Evolutionary conservation across 2,113 vertebrate species (phyloP).

Genomic region (Poeciliopsis prolifica): DNA sequence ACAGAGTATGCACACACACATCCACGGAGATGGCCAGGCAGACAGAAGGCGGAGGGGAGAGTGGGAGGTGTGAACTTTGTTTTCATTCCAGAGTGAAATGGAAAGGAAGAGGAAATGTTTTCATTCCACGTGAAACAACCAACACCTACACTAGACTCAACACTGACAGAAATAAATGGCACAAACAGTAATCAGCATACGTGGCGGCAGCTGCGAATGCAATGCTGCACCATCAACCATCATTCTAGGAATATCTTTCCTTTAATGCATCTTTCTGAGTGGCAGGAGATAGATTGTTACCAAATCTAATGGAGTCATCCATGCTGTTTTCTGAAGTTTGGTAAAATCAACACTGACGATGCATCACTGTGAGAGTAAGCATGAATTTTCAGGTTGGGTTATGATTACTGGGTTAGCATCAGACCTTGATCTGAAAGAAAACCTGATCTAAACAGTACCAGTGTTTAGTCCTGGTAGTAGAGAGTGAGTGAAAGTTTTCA

Average conservation of each 20-base stretch:
- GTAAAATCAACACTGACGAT: too few relatives aligned
- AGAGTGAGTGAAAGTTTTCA: not conserved
- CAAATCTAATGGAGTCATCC: not conserved
- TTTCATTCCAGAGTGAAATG: slow-evolving; percentile 44
- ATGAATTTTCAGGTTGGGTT: too few relatives aligned
- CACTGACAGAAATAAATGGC: slow-evolving; percentile 21
- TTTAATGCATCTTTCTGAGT: not conserved
- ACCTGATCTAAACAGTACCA: not conserved
- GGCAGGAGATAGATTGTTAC: not conserved
- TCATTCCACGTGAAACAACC: slow-evolving; percentile 30
- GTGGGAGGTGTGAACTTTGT: slow-evolving; percentile 8
- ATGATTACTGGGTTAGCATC: too few relatives aligned
- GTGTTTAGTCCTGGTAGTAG: not conserved
- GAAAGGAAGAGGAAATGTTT: slow-evolving; percentile 57
- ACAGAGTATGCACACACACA: slow-evolving; percentile 35
- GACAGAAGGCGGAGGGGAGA: not conserved
- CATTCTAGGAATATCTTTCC: not conserved
- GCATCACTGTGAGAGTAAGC: not conserved
- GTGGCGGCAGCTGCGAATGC: not conserved
- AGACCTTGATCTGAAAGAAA: too few relatives aligned
- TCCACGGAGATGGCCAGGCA: slow-evolving; percentile 12
- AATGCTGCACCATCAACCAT: not conserved
- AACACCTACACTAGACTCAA: slow-evolving; percentile 8
- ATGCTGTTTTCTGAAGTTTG: too few relatives aligned
- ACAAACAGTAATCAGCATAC: slow-evolving; percentile 9